Evolutionary conservation across 2,797 vertebrate species (phyloP).

Genomic region (Chelidonichthys spinosus): DNA sequence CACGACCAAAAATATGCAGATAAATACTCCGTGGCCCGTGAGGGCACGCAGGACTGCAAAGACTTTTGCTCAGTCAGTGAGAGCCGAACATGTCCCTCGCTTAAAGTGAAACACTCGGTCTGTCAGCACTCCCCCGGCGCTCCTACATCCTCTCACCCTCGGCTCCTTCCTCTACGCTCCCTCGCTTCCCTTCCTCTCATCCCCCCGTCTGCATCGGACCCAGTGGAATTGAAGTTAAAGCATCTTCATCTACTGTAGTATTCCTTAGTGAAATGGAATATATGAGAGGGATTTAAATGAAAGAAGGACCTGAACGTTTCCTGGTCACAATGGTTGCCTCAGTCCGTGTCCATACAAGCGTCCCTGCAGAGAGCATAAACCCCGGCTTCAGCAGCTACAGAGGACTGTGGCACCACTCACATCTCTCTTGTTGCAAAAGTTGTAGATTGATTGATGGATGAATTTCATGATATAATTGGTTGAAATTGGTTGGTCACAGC

Average conservation of each 20-base stretch:
- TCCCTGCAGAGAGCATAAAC: too few species aligned
- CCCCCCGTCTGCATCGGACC: constrained; percentile 14
- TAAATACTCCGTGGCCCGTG: constrained; percentile 5
- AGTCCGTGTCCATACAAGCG: too few species aligned
- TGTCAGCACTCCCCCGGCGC: constrained; percentile 58
- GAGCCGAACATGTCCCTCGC: not conserved
- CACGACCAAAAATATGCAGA: constrained; percentile 1
- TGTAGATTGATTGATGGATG: not conserved
- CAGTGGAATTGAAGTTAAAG: not conserved
- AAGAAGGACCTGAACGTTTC: too few species aligned
- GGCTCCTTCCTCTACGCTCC: constrained; percentile 61
- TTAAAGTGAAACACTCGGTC: constrained; percentile 48
- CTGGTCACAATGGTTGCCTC: too few species aligned
- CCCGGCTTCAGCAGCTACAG: too few species aligned
- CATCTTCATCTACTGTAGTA: not conserved
- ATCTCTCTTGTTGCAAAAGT: too few species aligned
- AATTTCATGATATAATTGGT: not conserved
- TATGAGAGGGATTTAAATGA: too few species aligned
- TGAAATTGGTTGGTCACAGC: not conserved
- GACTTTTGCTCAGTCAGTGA: constrained; percentile 13
- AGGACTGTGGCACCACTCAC: too few species aligned
- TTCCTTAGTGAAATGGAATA: not conserved
- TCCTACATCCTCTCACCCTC: constrained; percentile 39
- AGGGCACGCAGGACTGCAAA: constrained; percentile 18
- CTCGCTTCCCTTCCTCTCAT: constrained; percentile 54